Evolutionary conservation across 2,113 vertebrate species (phyloP).

Genomic region (Amazona vittata): DNA sequence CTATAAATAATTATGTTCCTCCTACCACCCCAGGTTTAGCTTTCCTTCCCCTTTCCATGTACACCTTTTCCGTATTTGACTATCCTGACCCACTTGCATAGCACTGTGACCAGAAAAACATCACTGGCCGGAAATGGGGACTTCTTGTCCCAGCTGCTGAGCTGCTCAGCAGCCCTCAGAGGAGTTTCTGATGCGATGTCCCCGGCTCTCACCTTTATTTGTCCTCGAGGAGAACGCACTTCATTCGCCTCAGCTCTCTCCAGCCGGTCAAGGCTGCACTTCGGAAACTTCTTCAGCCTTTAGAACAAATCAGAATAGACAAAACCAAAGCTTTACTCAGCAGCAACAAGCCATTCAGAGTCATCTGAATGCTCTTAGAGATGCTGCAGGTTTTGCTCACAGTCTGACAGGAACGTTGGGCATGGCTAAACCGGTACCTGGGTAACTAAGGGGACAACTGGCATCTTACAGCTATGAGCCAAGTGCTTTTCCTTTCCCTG

Average conservation of each 20-base stretch:
- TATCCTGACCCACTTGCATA: neutral
- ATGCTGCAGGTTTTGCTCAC: neutral
- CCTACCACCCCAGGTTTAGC: neutral
- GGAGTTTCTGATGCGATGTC: neutral
- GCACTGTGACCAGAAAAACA: neutral
- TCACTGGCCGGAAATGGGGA: neutral
- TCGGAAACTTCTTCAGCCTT: neutral
- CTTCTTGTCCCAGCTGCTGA: neutral
- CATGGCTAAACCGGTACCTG: neutral
- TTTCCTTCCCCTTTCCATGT: neutral
- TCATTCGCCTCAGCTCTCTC: neutral
- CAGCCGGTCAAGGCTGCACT: neutral
- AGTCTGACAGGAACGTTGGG: neutral
- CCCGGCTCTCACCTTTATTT: neutral
- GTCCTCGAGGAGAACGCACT: neutral
- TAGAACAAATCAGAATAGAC: neutral
- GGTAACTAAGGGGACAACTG: neutral
- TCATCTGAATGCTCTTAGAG: neutral
- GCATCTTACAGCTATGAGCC: neutral
- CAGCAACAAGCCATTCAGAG: neutral
- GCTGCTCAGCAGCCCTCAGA: neutral
- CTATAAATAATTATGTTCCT: neutral
- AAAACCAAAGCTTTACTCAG: neutral
- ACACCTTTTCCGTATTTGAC: neutral
- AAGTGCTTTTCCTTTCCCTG: neutral